Evolutionary conservation across 2,113 vertebrate species (phyloP).

Genomic region (Oreochromis tanganicae): DNA sequence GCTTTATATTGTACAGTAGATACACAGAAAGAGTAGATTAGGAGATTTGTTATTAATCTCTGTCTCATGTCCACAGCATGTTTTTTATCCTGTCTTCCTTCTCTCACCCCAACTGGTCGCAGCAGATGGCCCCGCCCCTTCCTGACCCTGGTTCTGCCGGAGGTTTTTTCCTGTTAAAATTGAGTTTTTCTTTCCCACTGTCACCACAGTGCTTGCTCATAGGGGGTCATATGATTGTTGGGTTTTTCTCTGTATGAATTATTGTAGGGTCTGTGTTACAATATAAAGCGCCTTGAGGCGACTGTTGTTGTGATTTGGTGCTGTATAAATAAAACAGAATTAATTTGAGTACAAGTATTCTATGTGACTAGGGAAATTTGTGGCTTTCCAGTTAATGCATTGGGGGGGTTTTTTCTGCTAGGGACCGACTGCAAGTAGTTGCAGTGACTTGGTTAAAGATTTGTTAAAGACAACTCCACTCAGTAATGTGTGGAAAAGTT

Average conservation of each 20-base stretch:
- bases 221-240: not conserved
- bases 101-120: rapidly evolving
- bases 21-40: too few species aligned
- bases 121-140: not conserved
- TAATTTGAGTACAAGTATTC: not conserved
- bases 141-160: rapidly evolving
- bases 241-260: not conserved
- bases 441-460: not conserved
- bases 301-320: not conserved
- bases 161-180: not conserved
- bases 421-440: rapidly evolving
- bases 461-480: not conserved
- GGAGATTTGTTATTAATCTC: too few species aligned
- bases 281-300: not conserved
- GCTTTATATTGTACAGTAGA: too few species aligned
- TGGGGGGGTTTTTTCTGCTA: rapidly evolving
- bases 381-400: not conserved
- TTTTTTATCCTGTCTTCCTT: not conserved
- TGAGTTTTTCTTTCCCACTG: rapidly evolving
- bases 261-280: not conserved
- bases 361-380: not conserved
- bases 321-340: not conserved
- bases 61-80: too few species aligned
- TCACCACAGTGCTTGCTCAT: rapidly evolving
- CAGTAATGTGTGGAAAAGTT: not conserved